phyloP scores from a whole-genome alignment of 2,888 invertebrate species.

The Luffia ferchaultella region DNA sequence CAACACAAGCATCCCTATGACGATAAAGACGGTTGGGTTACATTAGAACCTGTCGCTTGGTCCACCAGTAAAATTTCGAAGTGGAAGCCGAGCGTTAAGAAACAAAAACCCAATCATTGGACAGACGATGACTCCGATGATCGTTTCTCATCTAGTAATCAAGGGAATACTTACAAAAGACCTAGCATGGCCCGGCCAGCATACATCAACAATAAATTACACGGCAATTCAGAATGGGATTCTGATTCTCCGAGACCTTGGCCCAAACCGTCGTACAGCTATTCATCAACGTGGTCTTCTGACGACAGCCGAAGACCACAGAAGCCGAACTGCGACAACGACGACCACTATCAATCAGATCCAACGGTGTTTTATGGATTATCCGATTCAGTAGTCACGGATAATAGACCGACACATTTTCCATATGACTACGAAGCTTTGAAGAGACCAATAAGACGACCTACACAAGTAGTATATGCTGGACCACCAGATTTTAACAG shows the following conservation, averaged over 20 bases:
- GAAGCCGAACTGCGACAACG: constrained; percentile 49
- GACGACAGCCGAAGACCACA: constrained; percentile 49
- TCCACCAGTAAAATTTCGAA: constrained; percentile 82
- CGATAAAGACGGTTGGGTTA: constrained; percentile 80
- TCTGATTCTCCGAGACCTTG: constrained; percentile 46
- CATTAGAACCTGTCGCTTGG: constrained; percentile 81
- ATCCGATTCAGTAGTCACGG: constrained; percentile 53
- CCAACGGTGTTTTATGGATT: constrained; percentile 44
- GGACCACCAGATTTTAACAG: constrained; percentile 42
- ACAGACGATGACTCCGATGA: constrained; percentile 34
- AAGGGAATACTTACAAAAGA: constrained; percentile 35
- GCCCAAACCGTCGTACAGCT: constrained; percentile 34
- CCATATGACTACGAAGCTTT: constrained; percentile 54
- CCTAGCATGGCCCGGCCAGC: constrained; percentile 39
- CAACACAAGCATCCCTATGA: constrained; percentile 70
- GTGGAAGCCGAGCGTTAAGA: constrained; percentile 74
- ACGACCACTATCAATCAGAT: constrained; percentile 34
- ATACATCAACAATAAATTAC: constrained; percentile 46
- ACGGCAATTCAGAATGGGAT: constrained; percentile 36
- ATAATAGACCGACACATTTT: constrained; percentile 53
- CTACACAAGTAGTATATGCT: constrained; percentile 57
- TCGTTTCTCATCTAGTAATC: constrained; percentile 27
- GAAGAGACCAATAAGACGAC: constrained; percentile 44
- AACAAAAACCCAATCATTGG: constrained; percentile 56
- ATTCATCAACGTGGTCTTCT: constrained; percentile 41